Evolutionary conservation across 2,888 invertebrate species (phyloP), one percentile per base, ranked within the genome.

Genomic region (Spilarctia lutea): DNA sequence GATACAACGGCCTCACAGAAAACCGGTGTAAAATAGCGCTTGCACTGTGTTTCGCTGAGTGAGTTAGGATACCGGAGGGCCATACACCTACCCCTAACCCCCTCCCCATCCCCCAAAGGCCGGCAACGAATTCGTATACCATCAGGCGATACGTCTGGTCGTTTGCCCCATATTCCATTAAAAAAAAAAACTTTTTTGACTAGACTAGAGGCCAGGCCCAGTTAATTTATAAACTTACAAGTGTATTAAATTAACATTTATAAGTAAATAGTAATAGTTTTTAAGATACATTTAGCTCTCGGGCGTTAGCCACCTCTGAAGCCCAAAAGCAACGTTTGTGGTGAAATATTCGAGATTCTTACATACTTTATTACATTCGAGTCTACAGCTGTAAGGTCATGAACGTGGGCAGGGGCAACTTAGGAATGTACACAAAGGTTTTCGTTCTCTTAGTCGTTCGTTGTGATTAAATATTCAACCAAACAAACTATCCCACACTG

Each of bases 341-440:
- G 35, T 65, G 16, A 71, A 83, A 83, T 82, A 81, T 82, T 80
- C 76, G 27, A 75, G 79, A 83, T 81, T 74, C 75, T 45, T 79
- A 72, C 79, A 82, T 83, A 75, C 72, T 82, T 83, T 74, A 83
- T 78, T 63, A 74, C 71, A 66, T 66, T 67, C n/a, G 30, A 75
- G 52, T 71, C 20, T 33, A 68, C 74, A 76, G 65, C 71, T 77
- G 63, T 39, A 60, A 60, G 69, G 16, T 48, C 71, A 65, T 72
- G 33, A 70, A 73, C 71, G 72, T 70, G 71, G 70, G 73, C 70
- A 71, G 18, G 35, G n/a, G 65, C 27, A 56, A 73, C 70, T 83
- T 69, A 76, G 33, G 68, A 77, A 79, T 80, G 82, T 78, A 77
- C 69, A 74, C 75, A 82, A 77, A 76, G 48, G 52, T n/a, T 76